These are phyloP conservation scores for Dicerorhinus sumatrensis DNA, from an alignment of 2,113 vertebrate genomes.

Conservation along the genomic window DNA sequence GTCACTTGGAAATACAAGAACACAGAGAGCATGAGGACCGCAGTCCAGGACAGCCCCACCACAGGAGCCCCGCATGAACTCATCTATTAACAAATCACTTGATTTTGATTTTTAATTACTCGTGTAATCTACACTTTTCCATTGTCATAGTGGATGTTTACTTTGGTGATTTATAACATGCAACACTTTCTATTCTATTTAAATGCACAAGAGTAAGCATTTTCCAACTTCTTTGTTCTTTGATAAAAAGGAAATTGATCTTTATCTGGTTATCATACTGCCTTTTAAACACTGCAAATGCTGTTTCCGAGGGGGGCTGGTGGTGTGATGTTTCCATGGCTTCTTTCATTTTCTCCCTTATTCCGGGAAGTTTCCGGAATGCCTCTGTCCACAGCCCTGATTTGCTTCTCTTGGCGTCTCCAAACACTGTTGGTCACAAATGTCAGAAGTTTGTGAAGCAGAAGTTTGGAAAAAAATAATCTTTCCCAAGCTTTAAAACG, in stretches of 20 bases:
- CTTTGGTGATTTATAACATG: constrained; percentile 80
- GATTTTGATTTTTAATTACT: constrained; percentile 83
- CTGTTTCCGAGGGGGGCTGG: constrained; percentile 44
- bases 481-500: constrained; percentile 49
- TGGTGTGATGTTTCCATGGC: constrained; percentile 56
- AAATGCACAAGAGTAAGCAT: constrained; percentile 74
- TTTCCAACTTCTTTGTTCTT: constrained; percentile 85
- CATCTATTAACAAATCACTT: constrained; percentile 68
- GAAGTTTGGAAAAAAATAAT: constrained; percentile 19
- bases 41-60: constrained; percentile 57
- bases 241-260: constrained; percentile 82
- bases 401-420: not conserved
- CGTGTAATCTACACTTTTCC: constrained; percentile 80
- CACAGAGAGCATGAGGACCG: not conserved
- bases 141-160: constrained; percentile 82
- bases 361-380: constrained; percentile 50
- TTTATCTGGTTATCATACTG: constrained; percentile 81
- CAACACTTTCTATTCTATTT: constrained; percentile 78
- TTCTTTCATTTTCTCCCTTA: constrained; percentile 33
- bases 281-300: constrained; percentile 74
- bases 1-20: not conserved
- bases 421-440: constrained; percentile 45
- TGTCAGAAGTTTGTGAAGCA: constrained; percentile 39
- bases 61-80: constrained; percentile 64
- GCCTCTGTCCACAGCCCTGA: not conserved